Evolutionary conservation across 2,113 vertebrate species (phyloP).

Genomic region (Kryptolebias marmoratus): DNA sequence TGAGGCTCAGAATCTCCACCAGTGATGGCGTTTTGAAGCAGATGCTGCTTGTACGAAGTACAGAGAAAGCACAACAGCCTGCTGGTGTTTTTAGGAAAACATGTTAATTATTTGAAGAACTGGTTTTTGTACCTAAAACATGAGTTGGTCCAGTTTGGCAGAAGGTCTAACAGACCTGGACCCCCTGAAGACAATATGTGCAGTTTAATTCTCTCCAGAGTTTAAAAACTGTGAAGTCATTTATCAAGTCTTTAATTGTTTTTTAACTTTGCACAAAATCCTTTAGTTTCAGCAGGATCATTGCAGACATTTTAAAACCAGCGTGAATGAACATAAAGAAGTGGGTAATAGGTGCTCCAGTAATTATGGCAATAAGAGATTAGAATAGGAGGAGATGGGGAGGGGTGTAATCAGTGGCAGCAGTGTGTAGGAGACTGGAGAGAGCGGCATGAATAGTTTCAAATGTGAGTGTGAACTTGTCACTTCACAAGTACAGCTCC

Average conservation of each 20-base stretch:
- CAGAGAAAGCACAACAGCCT: too few species aligned
- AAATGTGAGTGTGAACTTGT: constrained; percentile 42
- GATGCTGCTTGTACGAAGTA: too few species aligned
- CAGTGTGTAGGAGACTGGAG: constrained; percentile 15
- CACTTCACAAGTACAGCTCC: constrained; percentile 30
- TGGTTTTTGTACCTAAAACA: too few species aligned
- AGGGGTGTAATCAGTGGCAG: constrained; percentile 10
- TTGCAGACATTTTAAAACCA: neutral
- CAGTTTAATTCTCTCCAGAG: too few species aligned
- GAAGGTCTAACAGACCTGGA: too few species aligned
- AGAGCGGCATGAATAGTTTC: constrained; percentile 29
- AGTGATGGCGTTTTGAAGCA: too few species aligned
- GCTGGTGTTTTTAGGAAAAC: too few species aligned
- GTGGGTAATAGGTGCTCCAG: neutral
- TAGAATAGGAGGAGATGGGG: constrained; percentile 4
- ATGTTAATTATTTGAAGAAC: too few species aligned
- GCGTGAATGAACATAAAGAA: constrained; percentile 2
- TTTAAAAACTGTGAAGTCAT: neutral
- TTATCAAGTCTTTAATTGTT: too few species aligned
- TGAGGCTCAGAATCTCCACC: too few species aligned
- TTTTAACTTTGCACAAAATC: neutral
- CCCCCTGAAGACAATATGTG: too few species aligned
- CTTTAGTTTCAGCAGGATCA: neutral
- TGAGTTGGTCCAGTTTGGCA: too few species aligned
- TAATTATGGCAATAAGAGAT: constrained; percentile 6